Percentiles rank a stretch among this genome's conserved stretches.
Conservation (phyloP, 1,140 invertebrate species). For the Carposina sasakii region DNA sequence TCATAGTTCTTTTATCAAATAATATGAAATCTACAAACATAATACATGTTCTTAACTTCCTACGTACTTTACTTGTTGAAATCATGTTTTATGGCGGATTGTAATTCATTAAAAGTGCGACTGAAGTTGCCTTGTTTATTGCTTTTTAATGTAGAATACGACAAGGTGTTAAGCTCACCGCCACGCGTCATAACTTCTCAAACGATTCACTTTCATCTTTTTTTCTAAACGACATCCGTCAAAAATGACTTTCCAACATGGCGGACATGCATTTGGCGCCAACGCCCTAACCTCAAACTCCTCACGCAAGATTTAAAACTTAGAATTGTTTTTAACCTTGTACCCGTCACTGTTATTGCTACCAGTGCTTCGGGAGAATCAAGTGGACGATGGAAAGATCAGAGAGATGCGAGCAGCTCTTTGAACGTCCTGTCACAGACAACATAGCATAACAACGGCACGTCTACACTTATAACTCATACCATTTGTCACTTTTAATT, state of each 20-base stretch:
- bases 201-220: constrained; percentile 47
- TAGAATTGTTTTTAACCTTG: constrained; percentile 24
- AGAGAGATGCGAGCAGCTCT: constrained; percentile 30
- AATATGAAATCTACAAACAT: too few relatives aligned
- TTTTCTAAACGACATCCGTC: constrained; percentile 40
- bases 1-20: too few relatives aligned
- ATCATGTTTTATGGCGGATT: too few relatives aligned
- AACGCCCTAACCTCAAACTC: constrained; percentile 27
- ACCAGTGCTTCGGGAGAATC: constrained; percentile 30
- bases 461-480: constrained; percentile 48
- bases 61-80: too few relatives aligned
- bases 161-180: constrained; percentile 40
- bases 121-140: too few relatives aligned
- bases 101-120: too few relatives aligned
- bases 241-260: constrained; percentile 36
- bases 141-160: constrained; percentile 55
- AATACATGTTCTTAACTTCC: too few relatives aligned
- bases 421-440: constrained; percentile 33
- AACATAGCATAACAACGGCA: constrained; percentile 34
- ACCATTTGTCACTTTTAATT: constrained; percentile 72
- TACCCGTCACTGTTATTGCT: too few relatives aligned
- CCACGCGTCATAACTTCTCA: constrained; percentile 42
- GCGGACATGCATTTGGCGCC: constrained; percentile 26
- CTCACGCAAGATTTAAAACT: constrained; percentile 17
- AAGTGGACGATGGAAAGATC: constrained; percentile 47